Evolutionary conservation across 2,888 invertebrate genomes (phyloP).

Genomic region (Oligia strigilis): DNA sequence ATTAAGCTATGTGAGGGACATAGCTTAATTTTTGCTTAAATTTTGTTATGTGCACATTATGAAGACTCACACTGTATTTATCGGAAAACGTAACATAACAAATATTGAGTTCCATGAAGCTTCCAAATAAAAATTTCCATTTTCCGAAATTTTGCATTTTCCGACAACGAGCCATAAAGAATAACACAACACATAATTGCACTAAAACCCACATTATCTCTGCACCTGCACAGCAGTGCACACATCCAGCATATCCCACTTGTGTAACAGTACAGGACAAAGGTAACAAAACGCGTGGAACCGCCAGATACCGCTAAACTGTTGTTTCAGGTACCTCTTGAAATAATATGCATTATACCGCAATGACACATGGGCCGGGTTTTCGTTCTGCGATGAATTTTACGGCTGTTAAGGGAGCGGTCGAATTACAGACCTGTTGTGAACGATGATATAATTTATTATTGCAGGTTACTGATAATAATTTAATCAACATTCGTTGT

Average conservation of each 20-base stretch:
- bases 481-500: conserved; percentile 22
- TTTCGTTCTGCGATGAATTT: conserved; percentile 63
- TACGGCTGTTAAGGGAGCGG: conserved; percentile 54
- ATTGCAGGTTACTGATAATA: conserved; percentile 23
- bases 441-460: conserved; percentile 52
- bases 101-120: not conserved
- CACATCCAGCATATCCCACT: conserved; percentile 48
- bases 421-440: conserved; percentile 56
- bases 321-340: conserved; percentile 78
- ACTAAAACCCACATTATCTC: conserved; percentile 54
- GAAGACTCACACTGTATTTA: not conserved
- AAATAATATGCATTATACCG: conserved; percentile 74
- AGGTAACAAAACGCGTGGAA: conserved; percentile 75
- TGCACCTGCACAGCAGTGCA: conserved; percentile 52
- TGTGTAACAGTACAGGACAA: conserved; percentile 46
- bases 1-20: too few species aligned
- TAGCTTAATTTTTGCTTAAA: too few species aligned
- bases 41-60: too few species aligned
- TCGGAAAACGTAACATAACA: not conserved
- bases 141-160: conserved; percentile 9
- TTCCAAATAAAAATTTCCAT: not conserved
- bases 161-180: conserved; percentile 33
- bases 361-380: conserved; percentile 62
- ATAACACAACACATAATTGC: conserved; percentile 41
- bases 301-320: conserved; percentile 74